Evolutionary conservation across 2,888 invertebrate genomes (phyloP), one percentile per base, ranked within the genome.

Genomic region (Peribatodes rhomboidaria): DNA sequence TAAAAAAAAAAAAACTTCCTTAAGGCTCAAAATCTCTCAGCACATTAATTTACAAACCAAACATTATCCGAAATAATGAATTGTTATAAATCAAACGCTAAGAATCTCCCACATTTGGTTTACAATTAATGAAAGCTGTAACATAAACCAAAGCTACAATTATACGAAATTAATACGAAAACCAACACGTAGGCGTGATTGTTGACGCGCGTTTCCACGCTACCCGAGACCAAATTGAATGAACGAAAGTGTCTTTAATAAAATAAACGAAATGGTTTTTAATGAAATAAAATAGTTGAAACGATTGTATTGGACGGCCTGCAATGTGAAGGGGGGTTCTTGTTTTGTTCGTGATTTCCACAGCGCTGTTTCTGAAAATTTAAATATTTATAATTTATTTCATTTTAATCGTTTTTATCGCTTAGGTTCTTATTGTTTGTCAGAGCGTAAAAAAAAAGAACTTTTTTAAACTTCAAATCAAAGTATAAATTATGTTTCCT

Each of bases 111-210:
- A 70, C 64, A 72, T 73, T 72, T 74, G 70, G 69, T 75, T 74
- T 72, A 84, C 85, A 84, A 86, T 86, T 87, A 87, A 86, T 82
- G 81, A 81, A 73, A 76, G 75, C 65, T 75, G 81, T 80, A 81
- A 82, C 74, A 73, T 77, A 74, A 78, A 72, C 77, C 75, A 74
- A 79, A 73, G 78, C 78, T 77, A 80, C 84, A 85, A 87, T 87
- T 87, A 86, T 83, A 81, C 76, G 72, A 77, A 80, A 86, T 86
- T 87, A 86, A 85, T 87, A 85, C 77, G 82, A 84, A 81, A 84
- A 79, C 67, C 67, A 76, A 75, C 68, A 74, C 69, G 86, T 87
- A 80, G 87, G 85, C 82, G 86, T 82, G 80, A 80, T 80, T 80
- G 73, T 75, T 65, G 6, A 44, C 4, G 65, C 44, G 60, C 56